Evolutionary conservation across 2,797 vertebrate genomes (phyloP).

Genomic region (Cygnus olor): DNA sequence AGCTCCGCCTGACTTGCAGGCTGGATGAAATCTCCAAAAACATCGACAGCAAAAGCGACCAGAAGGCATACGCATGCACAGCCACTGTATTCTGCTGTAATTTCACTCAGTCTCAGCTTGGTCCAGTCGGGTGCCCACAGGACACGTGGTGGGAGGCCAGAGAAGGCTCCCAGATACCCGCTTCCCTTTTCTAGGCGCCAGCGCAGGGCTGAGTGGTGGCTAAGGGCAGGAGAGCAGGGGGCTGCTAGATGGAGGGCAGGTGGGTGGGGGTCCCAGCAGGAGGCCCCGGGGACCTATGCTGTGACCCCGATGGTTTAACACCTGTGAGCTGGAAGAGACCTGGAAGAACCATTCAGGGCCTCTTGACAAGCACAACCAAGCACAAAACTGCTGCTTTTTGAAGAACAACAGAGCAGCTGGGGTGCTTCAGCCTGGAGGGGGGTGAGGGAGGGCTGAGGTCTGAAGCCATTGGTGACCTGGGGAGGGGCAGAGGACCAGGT

Average conservation of each 20-base stretch:
- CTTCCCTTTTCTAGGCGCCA: not conserved
- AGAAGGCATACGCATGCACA: rapidly evolving
- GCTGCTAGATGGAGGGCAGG: not conserved
- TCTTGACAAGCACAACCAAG: not conserved
- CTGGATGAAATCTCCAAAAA: not conserved
- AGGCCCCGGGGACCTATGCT: not conserved
- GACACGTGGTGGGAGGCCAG: not conserved
- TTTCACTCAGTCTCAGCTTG: not conserved
- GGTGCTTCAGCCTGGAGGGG: not conserved
- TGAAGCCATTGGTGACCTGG: not conserved
- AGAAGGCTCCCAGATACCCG: not conserved
- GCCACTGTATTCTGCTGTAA: not conserved
- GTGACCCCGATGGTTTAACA: not conserved
- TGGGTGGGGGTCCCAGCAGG: not conserved
- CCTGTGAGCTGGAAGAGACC: not conserved
- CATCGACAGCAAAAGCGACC: no score
- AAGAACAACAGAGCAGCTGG: not conserved
- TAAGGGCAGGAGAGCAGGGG: not conserved
- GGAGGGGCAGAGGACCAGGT: not conserved
- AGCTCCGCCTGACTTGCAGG: not conserved
- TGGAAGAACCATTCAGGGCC: not conserved
- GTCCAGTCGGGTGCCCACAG: rapidly evolving
- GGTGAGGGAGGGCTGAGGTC: not conserved
- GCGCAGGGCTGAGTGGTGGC: not conserved
- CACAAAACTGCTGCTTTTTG: not conserved